Evolutionary conservation across 1,140 invertebrate species (phyloP), one percentile per base, ranked within the genome.

Genomic region (Dendroctonus valens): DNA sequence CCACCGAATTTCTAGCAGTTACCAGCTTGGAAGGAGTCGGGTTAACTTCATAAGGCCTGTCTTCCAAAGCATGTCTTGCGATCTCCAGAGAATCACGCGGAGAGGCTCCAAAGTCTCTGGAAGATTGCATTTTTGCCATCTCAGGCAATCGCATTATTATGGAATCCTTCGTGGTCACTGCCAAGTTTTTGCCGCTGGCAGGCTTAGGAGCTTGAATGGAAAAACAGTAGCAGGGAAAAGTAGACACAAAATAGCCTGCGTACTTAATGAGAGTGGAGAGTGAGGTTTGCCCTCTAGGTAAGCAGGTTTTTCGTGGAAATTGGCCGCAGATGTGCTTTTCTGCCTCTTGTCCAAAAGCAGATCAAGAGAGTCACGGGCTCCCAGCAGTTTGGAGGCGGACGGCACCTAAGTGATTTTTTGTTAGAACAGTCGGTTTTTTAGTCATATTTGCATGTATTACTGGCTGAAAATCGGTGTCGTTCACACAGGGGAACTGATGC

Each of bases 1-100:
- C 71, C 9, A 72, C 54, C 3, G 71, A 72, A 51, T 72, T 58
- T 48, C 44, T 66, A 5, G 66, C 66, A 7, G 57, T 39, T 12
- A 15, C 42, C 41, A 72, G 41, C 41, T 69, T 70, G 0, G 71
- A 72, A 3, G 46, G 37, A 12, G 9, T 26, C 15, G 4, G 15
- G 5, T 53, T 53, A 0, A 54, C 8, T 11, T 58, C 55, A n/a
- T 59, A 65, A 11, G 39, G 41, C 41, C 14, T 55, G 7, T 40
- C n/a, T 6, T 60, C 50, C 14, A 42, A 7, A 4, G 52, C 48
- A 4, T 51, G 41, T 51, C 63, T 71, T 41, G 48, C 57, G 7
- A 65, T 7, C 46, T 66, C 48, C 40, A 70, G 46, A 5, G 62
- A 63, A 41, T 69, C 64, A 50, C 26, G 26, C 52, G 51, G 38